Base-by-base conservation (phyloP, 2,888 invertebrate species). In the Pachymerium ferrugineum region DNA sequence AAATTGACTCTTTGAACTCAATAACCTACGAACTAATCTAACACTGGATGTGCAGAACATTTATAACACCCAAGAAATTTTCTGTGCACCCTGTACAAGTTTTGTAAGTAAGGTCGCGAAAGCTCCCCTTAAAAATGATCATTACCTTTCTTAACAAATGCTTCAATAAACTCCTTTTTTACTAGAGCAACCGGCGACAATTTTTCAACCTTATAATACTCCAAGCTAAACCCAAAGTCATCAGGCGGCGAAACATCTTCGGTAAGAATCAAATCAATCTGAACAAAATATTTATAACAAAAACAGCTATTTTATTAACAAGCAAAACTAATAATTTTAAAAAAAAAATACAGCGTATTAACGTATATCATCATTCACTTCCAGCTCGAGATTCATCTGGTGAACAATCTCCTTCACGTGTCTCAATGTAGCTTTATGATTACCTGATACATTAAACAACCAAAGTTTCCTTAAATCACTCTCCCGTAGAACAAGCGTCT, bases 381-480 rank as follows among this genome's bases (percentile, higher is more conserved):
- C 31, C 4, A 70, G 33, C n/a, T 70, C 70, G 5, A 70, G 33
- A 70, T 70, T 70, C 30, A 70, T 1, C 4, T 31, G n/a, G 5
- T 70, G n/a, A 30, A 70, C 35, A 2, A 30, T 29, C 16, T 33
- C 70, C 12, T 70, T 70, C 6, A 70, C 33, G 16, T 70, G 22
- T 22, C 31, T 29, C 12, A 70, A 70, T 19, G 70, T 31, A 6
- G 35, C 35, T 70, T 70, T 70, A 31, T 70, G 31, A 33, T 30
- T 70, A 4, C 70, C 70, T 22, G 70, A 29, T 30, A 31, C 70
- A 70, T 70, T 31, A 33, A 70, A 70, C 33, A 70, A 70, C 70
- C 70, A 70, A 5, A 70, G 16, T 30, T 31, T 30, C n/a, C 22
- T 30, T 70, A 70, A 70, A 33, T 70, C 70, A 70, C 70, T 70